Evolutionary conservation across 2,888 invertebrate species (phyloP).

Genomic region (Cosmia pyralina): DNA sequence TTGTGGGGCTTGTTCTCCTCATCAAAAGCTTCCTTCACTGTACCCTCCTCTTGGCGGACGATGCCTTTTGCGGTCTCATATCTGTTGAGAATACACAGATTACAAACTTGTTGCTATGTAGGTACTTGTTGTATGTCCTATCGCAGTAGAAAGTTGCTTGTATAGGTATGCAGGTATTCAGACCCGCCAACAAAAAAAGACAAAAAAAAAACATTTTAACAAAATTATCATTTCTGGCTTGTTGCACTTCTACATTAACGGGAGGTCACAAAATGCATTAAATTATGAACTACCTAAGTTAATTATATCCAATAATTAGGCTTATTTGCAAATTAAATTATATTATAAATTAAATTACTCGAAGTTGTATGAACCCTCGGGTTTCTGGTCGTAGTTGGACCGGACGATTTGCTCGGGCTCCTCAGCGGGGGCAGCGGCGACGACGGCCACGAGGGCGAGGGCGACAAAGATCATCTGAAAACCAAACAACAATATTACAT

Average conservation of each 20-base stretch:
- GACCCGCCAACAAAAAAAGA: not conserved
- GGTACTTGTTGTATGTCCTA: not conserved
- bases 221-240: not conserved
- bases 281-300: not conserved
- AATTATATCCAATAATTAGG: not conserved
- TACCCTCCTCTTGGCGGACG: conserved; percentile 87
- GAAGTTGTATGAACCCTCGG: conserved; percentile 27
- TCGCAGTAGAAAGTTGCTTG: too few relatives aligned
- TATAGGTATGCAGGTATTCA: too few relatives aligned
- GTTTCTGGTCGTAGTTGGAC: not conserved
- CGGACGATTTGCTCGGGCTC: not conserved
- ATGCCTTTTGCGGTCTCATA: conserved; percentile 91
- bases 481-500: not conserved
- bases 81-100: conserved; percentile 22
- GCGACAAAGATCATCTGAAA: conserved; percentile 58
- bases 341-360: conserved; percentile 15
- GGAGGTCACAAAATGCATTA: too few relatives aligned
- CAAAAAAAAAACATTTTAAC: not conserved
- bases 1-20: conserved; percentile 90
- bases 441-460: conserved; percentile 62
- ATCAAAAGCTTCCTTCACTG: conserved; percentile 81
- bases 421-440: conserved; percentile 40
- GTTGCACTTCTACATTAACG: not conserved
- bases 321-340: not conserved
- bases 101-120: not conserved